Evolutionary conservation across 2,113 vertebrate genomes (phyloP).

Genomic region (Mungos mungo): DNA sequence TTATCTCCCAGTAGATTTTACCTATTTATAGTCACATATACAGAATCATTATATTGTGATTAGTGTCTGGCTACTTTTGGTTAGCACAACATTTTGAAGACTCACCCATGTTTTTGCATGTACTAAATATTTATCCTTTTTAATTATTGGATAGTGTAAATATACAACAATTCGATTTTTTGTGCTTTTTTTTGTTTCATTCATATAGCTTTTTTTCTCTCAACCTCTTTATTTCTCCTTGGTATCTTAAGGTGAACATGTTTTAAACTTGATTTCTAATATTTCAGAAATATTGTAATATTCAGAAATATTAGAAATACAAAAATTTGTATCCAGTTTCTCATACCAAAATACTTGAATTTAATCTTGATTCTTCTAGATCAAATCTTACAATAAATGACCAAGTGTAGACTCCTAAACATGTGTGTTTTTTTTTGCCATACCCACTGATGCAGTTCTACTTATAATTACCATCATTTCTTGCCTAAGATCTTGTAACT

Average conservation of each 20-base stretch:
- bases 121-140: neutral
- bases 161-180: neutral
- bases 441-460: neutral
- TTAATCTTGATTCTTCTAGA: neutral
- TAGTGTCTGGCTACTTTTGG: neutral
- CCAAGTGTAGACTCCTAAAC: neutral
- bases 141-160: neutral
- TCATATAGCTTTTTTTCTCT: neutral
- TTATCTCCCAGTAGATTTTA: neutral
- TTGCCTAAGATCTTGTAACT: slow-evolving; percentile 8
- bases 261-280: slow-evolving; percentile 17
- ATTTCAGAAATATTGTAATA: neutral
- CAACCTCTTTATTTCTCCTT: neutral
- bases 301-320: no score
- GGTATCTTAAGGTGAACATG: neutral
- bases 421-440: neutral
- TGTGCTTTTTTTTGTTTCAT: neutral
- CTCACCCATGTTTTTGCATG: neutral
- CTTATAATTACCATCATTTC: neutral
- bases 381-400: neutral
- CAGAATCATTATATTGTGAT: neutral
- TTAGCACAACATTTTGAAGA: neutral
- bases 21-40: neutral
- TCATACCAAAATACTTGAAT: neutral
- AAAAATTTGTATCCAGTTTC: neutral